Percentiles rank a stretch among this genome's conserved stretches.
These are phyloP conservation scores for Nothocercus nigrocapillus DNA, from an alignment of 2,113 vertebrate species.

Conservation along the genomic window DNA sequence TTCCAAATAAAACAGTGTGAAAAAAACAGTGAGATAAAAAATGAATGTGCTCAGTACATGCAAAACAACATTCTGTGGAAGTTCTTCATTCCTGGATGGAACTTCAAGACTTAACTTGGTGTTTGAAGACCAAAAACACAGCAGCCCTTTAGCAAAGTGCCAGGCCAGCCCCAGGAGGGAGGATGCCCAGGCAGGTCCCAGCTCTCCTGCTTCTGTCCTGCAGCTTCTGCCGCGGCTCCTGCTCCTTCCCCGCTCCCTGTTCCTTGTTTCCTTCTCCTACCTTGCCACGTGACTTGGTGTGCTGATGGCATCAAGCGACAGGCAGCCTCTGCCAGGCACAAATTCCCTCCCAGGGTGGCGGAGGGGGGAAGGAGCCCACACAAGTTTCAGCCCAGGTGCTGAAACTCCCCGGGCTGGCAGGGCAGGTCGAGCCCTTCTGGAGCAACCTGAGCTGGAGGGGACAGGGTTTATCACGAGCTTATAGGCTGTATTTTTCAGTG, in stretches of 20 bases:
- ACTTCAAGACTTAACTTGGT: not conserved
- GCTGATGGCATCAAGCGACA: not conserved
- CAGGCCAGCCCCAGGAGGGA: not conserved
- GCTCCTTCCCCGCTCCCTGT: not conserved
- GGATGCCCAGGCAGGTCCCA: not conserved
- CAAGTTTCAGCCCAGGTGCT: not conserved
- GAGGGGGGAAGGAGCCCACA: not conserved
- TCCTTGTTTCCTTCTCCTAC: not conserved
- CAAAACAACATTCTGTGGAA: not conserved
- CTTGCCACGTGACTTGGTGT: not conserved
- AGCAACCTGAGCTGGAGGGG: not conserved
- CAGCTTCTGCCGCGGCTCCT: not conserved
- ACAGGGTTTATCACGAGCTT: not conserved
- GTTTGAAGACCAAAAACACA: not conserved
- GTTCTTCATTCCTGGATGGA: not conserved
- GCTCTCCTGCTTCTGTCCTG: not conserved
- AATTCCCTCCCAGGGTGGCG: not conserved
- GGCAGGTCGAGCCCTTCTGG: not conserved
- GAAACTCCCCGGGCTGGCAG: not conserved
- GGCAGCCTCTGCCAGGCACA: not conserved
- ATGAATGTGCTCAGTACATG: not conserved
- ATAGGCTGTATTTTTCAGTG: not conserved
- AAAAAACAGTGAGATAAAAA: not conserved
- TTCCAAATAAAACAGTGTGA: not conserved
- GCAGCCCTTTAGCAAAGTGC: rapidly evolving